Conservation (phyloP, 2,888 invertebrate genomes). For the Osmoderma eremita region DNA sequence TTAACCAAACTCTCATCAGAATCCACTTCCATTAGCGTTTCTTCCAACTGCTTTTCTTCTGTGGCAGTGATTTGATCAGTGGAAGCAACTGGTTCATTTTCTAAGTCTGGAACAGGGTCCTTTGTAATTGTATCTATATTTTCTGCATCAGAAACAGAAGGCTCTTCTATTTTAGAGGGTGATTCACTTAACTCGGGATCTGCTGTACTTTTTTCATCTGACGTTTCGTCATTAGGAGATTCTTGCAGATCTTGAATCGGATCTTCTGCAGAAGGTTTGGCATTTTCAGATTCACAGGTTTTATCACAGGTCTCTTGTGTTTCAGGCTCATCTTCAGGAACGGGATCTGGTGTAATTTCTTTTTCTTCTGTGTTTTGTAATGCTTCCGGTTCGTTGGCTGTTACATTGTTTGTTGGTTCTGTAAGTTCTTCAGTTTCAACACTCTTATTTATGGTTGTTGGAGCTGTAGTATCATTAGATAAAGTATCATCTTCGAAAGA, state of each 20-base stretch:
- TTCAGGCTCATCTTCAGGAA: conserved; percentile 24
- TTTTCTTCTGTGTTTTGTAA: neutral
- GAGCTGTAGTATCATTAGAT: conserved; percentile 16
- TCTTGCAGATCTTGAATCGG: conserved; percentile 8
- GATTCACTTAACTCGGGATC: conserved; percentile 10
- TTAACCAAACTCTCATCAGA: conserved; percentile 33
- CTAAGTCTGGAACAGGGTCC: conserved; percentile 13
- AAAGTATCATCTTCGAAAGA: conserved; percentile 4
- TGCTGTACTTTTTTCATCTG: conserved; percentile 11
- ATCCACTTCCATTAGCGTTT: conserved; percentile 49
- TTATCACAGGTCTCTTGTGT: conserved; percentile 27
- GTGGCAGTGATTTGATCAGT: conserved; percentile 2
- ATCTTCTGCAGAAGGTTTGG: conserved; percentile 13
- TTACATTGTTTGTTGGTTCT: conserved; percentile 12
- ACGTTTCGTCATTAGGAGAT: conserved; percentile 20
- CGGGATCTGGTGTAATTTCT: neutral
- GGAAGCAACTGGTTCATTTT: conserved; percentile 1
- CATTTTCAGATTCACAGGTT: conserved; percentile 16
- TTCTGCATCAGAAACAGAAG: neutral
- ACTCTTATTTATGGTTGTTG: conserved; percentile 9
- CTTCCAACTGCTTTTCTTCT: conserved; percentile 10
- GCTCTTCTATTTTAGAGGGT: conserved; percentile 7
- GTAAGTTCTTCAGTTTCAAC: conserved; percentile 18
- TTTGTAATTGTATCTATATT: conserved; percentile 6
- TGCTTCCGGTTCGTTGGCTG: conserved; percentile 9